Conservation (phyloP, 2,888 invertebrate species). For the Beris chalybata region DNA sequence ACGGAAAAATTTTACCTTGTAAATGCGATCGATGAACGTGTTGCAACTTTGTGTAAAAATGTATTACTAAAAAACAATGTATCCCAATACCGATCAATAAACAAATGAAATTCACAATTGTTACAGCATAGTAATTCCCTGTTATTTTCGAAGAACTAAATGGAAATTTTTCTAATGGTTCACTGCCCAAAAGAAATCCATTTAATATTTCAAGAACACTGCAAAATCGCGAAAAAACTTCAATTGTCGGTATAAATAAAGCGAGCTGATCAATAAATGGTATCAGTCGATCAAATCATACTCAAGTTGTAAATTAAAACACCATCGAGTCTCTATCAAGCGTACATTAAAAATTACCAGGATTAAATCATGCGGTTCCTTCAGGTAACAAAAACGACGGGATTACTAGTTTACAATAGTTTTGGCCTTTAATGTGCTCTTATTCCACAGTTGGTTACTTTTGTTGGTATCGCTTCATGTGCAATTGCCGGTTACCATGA, state of each 20-base stretch:
- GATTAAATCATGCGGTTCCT: too few relatives aligned
- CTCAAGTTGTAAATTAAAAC: not conserved
- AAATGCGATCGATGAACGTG: not conserved
- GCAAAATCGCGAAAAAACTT: not conserved
- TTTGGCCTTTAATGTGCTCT: not conserved
- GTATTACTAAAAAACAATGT: not conserved
- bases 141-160: too few relatives aligned
- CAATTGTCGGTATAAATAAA: not conserved
- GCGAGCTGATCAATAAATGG: not conserved
- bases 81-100: too few relatives aligned
- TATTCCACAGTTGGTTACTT: conserved; percentile 26
- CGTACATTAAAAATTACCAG: not conserved
- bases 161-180: conserved; percentile 10
- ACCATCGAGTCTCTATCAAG: not conserved
- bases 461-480: conserved; percentile 41
- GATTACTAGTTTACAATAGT: not conserved
- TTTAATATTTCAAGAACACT: conserved; percentile 31
- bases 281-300: not conserved
- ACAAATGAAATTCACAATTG: too few relatives aligned
- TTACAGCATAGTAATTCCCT: not conserved
- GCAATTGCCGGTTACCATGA: conserved; percentile 43
- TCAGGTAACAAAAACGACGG: too few relatives aligned
- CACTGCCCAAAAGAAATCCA: conserved; percentile 35
- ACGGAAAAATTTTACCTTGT: conserved; percentile 7
- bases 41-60: not conserved